phyloP scores from a whole-genome alignment of 2,888 invertebrate species.

The Mesopsocus fuscifrons region DNA sequence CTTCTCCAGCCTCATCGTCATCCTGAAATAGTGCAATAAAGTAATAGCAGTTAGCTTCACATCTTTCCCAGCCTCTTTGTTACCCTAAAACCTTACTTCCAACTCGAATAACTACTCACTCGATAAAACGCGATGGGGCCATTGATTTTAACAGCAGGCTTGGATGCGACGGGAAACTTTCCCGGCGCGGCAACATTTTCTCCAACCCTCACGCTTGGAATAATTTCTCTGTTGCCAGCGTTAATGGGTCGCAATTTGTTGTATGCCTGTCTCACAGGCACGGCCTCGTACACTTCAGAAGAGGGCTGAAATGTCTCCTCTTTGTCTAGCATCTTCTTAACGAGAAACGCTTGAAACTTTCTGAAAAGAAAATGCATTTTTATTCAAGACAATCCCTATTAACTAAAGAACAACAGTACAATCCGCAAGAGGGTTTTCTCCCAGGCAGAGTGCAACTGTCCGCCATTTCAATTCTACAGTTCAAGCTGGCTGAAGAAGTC shows the following conservation, averaged over 20 bases:
- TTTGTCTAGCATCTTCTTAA: neutral
- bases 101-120: neutral
- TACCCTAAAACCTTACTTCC: neutral
- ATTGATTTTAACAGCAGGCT: neutral
- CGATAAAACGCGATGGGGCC: neutral
- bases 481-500: neutral
- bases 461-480: neutral
- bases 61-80: neutral
- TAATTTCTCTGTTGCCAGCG: neutral
- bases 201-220: slow-evolving; percentile 7
- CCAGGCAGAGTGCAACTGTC: no score
- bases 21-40: neutral
- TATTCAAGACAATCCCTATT: neutral
- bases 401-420: neutral
- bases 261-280: neutral
- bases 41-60: no score
- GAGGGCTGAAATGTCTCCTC: neutral
- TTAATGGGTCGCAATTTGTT: neutral
- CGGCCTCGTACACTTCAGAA: neutral
- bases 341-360: slow-evolving; percentile 4
- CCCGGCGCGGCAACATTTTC: slow-evolving; percentile 3
- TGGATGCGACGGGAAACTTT: neutral
- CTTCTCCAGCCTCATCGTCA: slow-evolving; percentile 19
- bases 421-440: no score
- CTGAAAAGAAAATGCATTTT: no score